Conservation (phyloP, 2,888 invertebrate genomes). For the Agrilus biguttatus region DNA sequence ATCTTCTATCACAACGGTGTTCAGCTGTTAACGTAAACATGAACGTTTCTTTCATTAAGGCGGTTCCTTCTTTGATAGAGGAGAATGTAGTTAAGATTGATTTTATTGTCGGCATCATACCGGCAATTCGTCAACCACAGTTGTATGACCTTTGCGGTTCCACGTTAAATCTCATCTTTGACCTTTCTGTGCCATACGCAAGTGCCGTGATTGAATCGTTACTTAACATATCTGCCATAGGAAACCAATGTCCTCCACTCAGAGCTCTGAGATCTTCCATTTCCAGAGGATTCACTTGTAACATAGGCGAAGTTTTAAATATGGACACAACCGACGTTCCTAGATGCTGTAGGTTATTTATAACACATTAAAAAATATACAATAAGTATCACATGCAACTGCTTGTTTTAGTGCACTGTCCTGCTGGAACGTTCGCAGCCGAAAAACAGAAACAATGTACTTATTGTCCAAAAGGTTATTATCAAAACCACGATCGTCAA, state of each 20-base stretch:
- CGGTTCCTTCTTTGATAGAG: conserved; percentile 63
- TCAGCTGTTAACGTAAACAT: conserved; percentile 90
- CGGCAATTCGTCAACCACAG: conserved; percentile 78
- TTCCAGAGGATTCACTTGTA: conserved; percentile 82
- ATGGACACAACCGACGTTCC: conserved; percentile 87
- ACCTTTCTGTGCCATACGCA: conserved; percentile 83
- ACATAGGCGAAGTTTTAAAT: conserved; percentile 84
- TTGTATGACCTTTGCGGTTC: conserved; percentile 91
- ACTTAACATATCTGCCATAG: conserved; percentile 76
- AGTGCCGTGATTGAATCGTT: conserved; percentile 81
- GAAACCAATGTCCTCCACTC: conserved; percentile 84
- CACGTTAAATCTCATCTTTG: conserved; percentile 84
- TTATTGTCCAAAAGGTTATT: conserved; percentile 82
- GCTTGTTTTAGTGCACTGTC: conserved; percentile 70
- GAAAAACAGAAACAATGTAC: conserved; percentile 84
- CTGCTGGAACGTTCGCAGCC: conserved; percentile 87
- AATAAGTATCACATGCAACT: background rate
- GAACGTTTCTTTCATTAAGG: conserved; percentile 80
- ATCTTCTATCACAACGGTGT: conserved; percentile 75
- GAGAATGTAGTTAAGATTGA: conserved; percentile 84
- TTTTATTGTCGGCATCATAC: conserved; percentile 75
- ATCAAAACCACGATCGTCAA: conserved; percentile 85
- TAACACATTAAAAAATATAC: background rate
- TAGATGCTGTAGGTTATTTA: conserved; percentile 62
- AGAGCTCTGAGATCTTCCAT: conserved; percentile 75